phyloP scores from a whole-genome alignment of 1,140 invertebrate species.

The Chionoecetes opilio region DNA sequence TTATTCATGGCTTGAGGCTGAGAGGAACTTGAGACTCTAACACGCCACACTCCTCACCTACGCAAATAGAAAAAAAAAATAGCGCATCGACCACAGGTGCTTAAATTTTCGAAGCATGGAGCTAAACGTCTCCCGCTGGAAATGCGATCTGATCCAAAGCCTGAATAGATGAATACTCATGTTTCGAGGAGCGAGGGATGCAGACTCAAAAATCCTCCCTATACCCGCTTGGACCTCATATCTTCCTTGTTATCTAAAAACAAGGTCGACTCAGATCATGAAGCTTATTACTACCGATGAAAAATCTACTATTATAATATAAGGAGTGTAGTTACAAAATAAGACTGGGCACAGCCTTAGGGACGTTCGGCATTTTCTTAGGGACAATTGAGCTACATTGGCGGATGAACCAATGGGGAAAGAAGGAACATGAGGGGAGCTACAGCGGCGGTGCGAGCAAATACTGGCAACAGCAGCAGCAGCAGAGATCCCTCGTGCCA shows the following conservation, averaged over 20 bases:
- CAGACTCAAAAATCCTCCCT: not conserved
- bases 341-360: not conserved
- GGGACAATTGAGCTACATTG: slow-evolving; percentile 28
- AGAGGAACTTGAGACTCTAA: not conserved
- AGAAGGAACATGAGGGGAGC: slow-evolving; percentile 9
- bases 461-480: slow-evolving; percentile 50
- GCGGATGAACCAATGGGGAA: slow-evolving; percentile 65
- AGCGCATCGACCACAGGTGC: not conserved
- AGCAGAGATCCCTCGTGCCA: slow-evolving; percentile 58
- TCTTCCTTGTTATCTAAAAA: not conserved
- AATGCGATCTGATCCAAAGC: slow-evolving; percentile 43
- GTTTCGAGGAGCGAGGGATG: slow-evolving; percentile 38
- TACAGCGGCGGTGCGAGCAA: slow-evolving; percentile 39
- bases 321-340: not conserved
- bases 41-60: slow-evolving; percentile 13
- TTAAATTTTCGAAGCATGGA: slow-evolving; percentile 38
- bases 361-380: slow-evolving; percentile 1
- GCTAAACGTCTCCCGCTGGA: not conserved
- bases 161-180: slow-evolving; percentile 64
- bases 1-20: slow-evolving; percentile 47
- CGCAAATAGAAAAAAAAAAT: not conserved
- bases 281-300: not conserved
- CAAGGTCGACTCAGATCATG: not conserved
- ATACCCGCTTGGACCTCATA: not conserved
- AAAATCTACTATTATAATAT: not conserved